Conservation (phyloP, 2,113 vertebrate genomes). For the Aptenodytes forsteri region DNA sequence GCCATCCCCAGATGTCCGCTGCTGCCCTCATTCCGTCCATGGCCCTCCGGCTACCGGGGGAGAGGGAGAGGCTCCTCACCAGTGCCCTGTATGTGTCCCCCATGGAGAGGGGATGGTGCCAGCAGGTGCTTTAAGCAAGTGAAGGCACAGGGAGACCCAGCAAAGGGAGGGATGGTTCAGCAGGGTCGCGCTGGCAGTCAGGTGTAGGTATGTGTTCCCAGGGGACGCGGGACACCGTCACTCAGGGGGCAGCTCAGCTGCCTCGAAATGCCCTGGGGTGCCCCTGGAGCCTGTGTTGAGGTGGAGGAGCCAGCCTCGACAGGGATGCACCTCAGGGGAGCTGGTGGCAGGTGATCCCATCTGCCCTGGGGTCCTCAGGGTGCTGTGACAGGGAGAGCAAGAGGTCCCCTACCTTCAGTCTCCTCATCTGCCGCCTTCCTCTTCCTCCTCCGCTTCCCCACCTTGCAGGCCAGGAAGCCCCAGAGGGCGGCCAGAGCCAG, state of each 20-base stretch:
- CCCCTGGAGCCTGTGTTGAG: not conserved
- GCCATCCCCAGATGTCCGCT: too few relatives aligned
- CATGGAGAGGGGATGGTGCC: not conserved
- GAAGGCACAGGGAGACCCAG: not conserved
- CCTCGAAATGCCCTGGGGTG: not conserved
- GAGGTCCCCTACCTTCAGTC: constrained; percentile 38
- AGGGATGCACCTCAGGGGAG: not conserved
- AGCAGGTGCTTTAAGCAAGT: not conserved
- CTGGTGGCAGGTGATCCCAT: not conserved
- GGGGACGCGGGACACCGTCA: not conserved
- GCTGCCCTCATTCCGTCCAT: not conserved
- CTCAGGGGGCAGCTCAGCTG: not conserved
- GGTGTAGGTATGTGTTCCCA: not conserved
- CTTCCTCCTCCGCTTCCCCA: not conserved
- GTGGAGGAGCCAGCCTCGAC: not conserved
- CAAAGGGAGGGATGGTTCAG: not conserved
- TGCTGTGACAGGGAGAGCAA: not conserved
- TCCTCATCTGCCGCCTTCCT: not conserved
- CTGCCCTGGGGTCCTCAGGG: not conserved
- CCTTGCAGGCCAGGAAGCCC: constrained; percentile 25
- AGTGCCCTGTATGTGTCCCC: rapidly evolving
- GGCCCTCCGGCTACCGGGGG: rapidly evolving
- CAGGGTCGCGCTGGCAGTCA: not conserved
- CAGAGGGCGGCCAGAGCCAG: not conserved
- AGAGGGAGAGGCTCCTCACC: not conserved